Conservation (phyloP, 2,888 invertebrate species). For the Augiades crinisus region DNA sequence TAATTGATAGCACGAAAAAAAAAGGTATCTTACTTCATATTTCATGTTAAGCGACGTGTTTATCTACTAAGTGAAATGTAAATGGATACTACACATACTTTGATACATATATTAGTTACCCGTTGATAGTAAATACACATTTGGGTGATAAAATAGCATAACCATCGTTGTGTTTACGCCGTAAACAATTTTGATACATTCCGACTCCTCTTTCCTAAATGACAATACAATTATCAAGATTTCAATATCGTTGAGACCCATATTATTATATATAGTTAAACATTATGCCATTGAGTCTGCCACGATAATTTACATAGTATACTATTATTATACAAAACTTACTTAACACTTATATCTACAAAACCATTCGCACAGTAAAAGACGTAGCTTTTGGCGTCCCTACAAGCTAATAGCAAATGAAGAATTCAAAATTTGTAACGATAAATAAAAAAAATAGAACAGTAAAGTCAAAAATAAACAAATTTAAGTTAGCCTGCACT, state of each 20-base stretch:
- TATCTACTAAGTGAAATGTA: no score
- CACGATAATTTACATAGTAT: neutral
- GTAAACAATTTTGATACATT: neutral
- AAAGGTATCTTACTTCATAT: no score
- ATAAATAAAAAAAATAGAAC: neutral
- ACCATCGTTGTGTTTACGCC: neutral
- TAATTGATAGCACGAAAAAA: no score
- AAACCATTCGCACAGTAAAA: constrained; percentile 1
- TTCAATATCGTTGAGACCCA: neutral
- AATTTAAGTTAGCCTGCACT: neutral
- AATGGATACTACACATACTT: neutral
- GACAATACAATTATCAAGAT: neutral
- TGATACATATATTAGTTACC: neutral
- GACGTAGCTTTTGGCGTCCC: constrained; percentile 7
- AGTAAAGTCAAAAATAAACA: neutral
- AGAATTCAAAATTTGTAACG: neutral
- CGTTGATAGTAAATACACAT: neutral
- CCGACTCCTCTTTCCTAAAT: neutral
- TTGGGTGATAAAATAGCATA: neutral
- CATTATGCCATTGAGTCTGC: constrained; percentile 5
- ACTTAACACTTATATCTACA: constrained; percentile 7
- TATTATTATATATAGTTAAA: neutral
- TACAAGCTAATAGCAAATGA: constrained; percentile 2
- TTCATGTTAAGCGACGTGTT: no score
- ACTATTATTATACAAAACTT: constrained; percentile 6